phyloP scores from a whole-genome alignment of 92 coral and sea anemone genomes.

The Palythoa grandis region DNA sequence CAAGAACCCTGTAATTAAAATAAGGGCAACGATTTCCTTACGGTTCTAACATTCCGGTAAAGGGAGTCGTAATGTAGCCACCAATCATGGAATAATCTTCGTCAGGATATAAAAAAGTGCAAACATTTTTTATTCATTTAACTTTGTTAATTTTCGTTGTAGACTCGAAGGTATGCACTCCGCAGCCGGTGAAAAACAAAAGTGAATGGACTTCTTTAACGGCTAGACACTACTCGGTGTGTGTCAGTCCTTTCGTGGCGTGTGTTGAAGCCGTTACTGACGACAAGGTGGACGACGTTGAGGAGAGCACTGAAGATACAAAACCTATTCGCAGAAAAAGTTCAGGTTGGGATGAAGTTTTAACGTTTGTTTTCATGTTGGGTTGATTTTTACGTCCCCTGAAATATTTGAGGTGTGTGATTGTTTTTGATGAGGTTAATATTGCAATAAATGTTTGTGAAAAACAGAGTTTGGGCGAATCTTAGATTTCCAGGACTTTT shows the following conservation, averaged over 20 bases:
- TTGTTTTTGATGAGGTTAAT: too few relatives aligned
- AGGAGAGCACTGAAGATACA: not conserved
- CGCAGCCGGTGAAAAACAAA: slow-evolving; percentile 42
- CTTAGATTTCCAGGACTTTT: too few relatives aligned
- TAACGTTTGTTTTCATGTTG: too few relatives aligned
- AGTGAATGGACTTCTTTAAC: slow-evolving; percentile 74
- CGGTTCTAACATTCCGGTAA: too few relatives aligned
- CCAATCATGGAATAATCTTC: too few relatives aligned
- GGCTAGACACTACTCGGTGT: slow-evolving; percentile 60
- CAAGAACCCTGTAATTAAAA: too few relatives aligned
- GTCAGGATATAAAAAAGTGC: not conserved
- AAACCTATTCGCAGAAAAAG: not conserved
- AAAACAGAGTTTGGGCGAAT: too few relatives aligned
- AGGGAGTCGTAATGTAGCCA: too few relatives aligned
- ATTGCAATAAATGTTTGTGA: too few relatives aligned
- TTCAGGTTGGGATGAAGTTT: not conserved
- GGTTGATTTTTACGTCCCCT: too few relatives aligned
- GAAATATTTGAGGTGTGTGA: too few relatives aligned
- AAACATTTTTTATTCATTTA: not conserved
- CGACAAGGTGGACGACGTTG: not conserved
- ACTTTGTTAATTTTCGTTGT: not conserved
- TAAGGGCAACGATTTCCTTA: too few relatives aligned
- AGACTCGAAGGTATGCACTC: slow-evolving; percentile 45
- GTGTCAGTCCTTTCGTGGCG: slow-evolving; percentile 80
- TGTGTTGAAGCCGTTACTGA: slow-evolving; percentile 80